Percentiles rank a stretch among this genome's conserved stretches.
Conservation (phyloP, 2,888 invertebrate species). For the Microctonus brassicae region DNA sequence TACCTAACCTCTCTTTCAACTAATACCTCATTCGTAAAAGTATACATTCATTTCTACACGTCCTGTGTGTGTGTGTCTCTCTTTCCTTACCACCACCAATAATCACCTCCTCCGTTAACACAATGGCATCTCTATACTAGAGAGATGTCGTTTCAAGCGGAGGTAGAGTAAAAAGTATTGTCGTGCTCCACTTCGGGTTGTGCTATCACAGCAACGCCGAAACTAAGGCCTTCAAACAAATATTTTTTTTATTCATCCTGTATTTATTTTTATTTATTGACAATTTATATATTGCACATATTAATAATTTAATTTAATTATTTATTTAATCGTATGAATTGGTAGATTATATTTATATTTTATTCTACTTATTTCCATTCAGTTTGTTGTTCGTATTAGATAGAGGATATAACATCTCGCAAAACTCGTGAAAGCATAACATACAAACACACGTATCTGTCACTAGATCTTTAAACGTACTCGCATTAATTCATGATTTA, state of each 20-base stretch:
- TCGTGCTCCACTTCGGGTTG: constrained; percentile 45
- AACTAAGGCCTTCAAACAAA: constrained; percentile 43
- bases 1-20: constrained; percentile 12
- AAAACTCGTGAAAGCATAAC: not conserved
- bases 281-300: not conserved
- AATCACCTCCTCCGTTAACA: constrained; percentile 23
- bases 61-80: constrained; percentile 13
- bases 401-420: not conserved
- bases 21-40: not conserved
- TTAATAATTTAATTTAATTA: not conserved
- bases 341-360: not conserved
- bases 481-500: not conserved
- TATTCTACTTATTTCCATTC: not conserved
- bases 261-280: not conserved
- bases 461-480: not conserved
- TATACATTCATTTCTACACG: not conserved
- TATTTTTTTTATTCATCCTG: constrained; percentile 17
- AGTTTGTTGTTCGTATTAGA: not conserved
- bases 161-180: constrained; percentile 42
- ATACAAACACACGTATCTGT: not conserved
- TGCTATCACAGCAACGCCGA: constrained; percentile 37
- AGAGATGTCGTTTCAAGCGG: constrained; percentile 40
- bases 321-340: not conserved
- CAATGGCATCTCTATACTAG: constrained; percentile 21
- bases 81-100: constrained; percentile 29